Base-by-base conservation (phyloP, 2,113 vertebrate species). In the Oplegnathus fasciatus region DNA sequence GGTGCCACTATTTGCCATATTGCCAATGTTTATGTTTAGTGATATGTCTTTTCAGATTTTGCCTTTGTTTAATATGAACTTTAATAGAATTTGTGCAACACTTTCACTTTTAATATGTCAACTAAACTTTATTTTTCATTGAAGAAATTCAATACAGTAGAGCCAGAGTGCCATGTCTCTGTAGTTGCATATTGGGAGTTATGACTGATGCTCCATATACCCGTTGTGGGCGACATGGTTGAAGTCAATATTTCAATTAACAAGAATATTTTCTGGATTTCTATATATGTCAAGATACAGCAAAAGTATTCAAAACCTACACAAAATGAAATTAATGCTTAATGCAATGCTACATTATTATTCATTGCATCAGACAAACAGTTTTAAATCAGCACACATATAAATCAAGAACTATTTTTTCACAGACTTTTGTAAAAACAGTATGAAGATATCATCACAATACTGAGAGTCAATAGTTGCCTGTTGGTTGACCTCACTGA, bases 401-500 rank as follows among this genome's bases (percentile, higher is more conserved):
- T 9, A 37, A 37, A 4, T 40, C 5, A 2, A 34, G 17, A 64
- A 64, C 32, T 24, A 37, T 4, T 37, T 37, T 37, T 37, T 22
- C 1, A 9, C 22, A 55, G 24, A 4, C 3, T n/a, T 55, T 57
- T 57, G 11, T 57, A 57, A 55, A 55, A 55, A 52, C 57, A 65
- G 6, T 1, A 42, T 4, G 5, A 24, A n/a, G 46, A 52, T 37
- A 34, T 70, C 20, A 9, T 64, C 22, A 34, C 32, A 34, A 8
- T 18, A 6, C 28, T 76, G 54, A 60, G 10, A n/a, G 17, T 54
- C 8, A 22, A 9, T 18, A 24, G 32, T 32, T 69, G 6, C 44
- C 61, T 54, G 26, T 11, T 30, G 1, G 0, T 6, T 83, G 76
- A 71, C 78, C 80, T 68, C 18, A 24, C 54, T 86, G 68, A 80